Evolutionary conservation across 1,140 invertebrate species (phyloP), one percentile per base, ranked within the genome.

Genomic region (Papilio polyxenes): DNA sequence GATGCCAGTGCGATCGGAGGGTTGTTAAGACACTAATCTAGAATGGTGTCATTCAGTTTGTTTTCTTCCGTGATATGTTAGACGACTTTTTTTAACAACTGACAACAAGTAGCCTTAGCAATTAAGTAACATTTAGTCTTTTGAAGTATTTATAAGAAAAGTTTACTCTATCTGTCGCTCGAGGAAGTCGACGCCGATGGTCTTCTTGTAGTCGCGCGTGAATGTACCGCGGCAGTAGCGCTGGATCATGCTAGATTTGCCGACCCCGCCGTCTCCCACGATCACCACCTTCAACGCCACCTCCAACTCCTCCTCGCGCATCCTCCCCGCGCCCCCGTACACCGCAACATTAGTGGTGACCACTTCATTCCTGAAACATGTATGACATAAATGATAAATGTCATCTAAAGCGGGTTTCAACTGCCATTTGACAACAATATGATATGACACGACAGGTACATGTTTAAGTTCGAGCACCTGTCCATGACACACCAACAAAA

Each of bases 141-240:
- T 53, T 17, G 13, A 20, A 62, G 20, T 9, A 62, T 31, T 23
- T 13, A 31, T 11, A 72, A 72, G 20, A 11, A 49, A 17, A 20
- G 15, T 74, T 98, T 93, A 99, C 98, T 98, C 98, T 85, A 99
- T 98, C 94, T 98, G 97, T 87, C 98, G 95, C 94, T 99, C 98
- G 48, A 99, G 95, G 93, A 99, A 99, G 95, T 99, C 98, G 6
- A 99, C 98, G 11, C 98, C 98, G 85, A 99, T 99, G 15, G 98
- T 99, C 94, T 99, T 99, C 95, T 99, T 99, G 93, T 99, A 99
- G 91, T 99, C 98, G 91, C 98, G 96, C 75, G 98, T 99, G 94
- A 99, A 99, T 77, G 98, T 98, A 37, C 98, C 98, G 90, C 98
- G 98, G 95, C 98, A 99, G 94, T 79, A 77, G 10, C 75, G 75